Evolutionary conservation across 2,113 vertebrate genomes (phyloP).

Genomic region (Cynocephalus volans): DNA sequence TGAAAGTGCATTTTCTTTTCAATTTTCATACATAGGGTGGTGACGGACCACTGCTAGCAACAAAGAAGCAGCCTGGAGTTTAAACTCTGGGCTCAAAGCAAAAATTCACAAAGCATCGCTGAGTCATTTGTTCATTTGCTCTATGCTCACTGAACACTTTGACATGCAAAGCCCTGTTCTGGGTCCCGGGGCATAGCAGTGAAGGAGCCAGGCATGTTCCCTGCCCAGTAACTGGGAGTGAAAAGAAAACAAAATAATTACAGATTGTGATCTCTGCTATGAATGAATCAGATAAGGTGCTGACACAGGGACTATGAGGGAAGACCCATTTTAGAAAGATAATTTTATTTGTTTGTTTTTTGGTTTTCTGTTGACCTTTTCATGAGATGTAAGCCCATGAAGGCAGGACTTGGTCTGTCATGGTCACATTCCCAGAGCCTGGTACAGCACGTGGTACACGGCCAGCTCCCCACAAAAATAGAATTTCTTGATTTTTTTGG

Average conservation of each 20-base stretch:
- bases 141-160: background rate
- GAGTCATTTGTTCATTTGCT: background rate
- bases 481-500: background rate
- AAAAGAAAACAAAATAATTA: slow-evolving; percentile 46
- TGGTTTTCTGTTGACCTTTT: background rate
- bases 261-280: background rate
- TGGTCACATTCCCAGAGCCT: background rate
- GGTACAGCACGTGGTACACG: background rate
- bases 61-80: background rate
- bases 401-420: background rate
- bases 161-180: background rate
- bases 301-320: background rate
- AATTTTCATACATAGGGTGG: background rate
- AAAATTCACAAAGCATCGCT: background rate
- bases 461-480: background rate
- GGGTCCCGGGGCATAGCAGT: background rate
- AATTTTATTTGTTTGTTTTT: background rate
- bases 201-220: background rate
- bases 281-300: background rate
- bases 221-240: background rate
- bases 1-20: background rate
- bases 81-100: background rate
- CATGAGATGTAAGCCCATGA: background rate
- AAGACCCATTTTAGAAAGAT: background rate
- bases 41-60: background rate